phyloP scores from a whole-genome alignment of 1,140 invertebrate genomes.

The Bombus consobrinus region DNA sequence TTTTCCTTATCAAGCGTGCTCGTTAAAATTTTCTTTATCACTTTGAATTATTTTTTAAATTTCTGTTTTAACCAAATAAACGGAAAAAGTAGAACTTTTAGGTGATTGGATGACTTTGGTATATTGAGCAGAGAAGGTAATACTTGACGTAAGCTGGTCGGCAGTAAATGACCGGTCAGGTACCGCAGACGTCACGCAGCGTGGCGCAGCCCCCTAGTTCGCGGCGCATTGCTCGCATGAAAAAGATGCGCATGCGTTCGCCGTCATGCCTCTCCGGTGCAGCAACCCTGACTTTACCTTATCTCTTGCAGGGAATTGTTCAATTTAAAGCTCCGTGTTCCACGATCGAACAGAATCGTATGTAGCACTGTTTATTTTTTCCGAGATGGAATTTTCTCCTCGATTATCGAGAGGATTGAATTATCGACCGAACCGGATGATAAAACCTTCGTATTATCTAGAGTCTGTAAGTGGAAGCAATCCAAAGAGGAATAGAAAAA shows the following conservation, averaged over 20 bases:
- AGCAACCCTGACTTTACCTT: constrained; percentile 43
- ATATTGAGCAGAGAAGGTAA: background rate
- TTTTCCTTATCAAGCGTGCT: background rate
- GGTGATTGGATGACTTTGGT: background rate
- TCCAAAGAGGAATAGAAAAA: background rate
- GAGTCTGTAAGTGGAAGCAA: too few relatives aligned
- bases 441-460: background rate
- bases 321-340: constrained; percentile 1
- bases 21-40: too few relatives aligned
- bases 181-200: constrained; percentile 47
- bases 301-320: background rate
- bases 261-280: background rate
- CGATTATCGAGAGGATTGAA: too few relatives aligned
- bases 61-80: too few relatives aligned
- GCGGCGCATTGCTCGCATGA: constrained; percentile 2
- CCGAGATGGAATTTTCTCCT: too few relatives aligned
- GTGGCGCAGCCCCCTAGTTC: constrained; percentile 23
- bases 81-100: background rate
- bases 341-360: background rate
- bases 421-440: background rate
- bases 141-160: constrained; percentile 37
- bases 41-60: too few relatives aligned
- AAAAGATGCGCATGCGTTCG: constrained; percentile 19
- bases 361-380: background rate
- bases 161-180: constrained; percentile 44